Base-by-base conservation (phyloP, 1,140 invertebrate genomes). In the Heterodera schachtii region DNA sequence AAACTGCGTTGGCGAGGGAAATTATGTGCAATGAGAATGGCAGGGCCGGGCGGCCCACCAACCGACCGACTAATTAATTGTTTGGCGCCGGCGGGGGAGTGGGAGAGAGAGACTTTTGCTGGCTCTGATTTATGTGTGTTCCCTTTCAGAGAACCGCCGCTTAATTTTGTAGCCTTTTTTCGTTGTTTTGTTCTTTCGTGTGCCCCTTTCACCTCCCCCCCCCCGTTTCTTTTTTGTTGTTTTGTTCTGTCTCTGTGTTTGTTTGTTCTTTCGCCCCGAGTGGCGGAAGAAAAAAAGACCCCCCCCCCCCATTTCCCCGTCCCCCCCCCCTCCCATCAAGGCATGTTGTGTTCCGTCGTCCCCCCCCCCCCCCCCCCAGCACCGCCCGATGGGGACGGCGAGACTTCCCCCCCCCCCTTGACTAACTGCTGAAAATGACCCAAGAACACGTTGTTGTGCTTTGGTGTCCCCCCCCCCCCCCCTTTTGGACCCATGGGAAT, bases 241-340 rank as follows among this genome's bases (percentile, higher is more conserved):
- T 31, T 31, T 31, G 31, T 31, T 31, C 5, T 46, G 69, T 46
- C n/a, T 9, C 69, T 16, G n/a, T 60, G 57, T 71, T 71, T 71
- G 69, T 71, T 71, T 71, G 69, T 71, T 71, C 21, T 71, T 71
- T 71, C 69, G 69, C 8, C 69, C 67, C 69, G 69, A 46, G 69
- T 60, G 57, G 69, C 9, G 69, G 44, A 19, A 46, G 19, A 31
- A 71, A 46, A 46, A 46, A 41, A 11, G 21, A 9, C 19, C 69
- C 69, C 31, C 69, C 69, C 31, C 31, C 9, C 31, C 69, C 69
- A n/a, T 3, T 3, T 11, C 21, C 69, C n/a, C n/a, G n/a, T n/a
- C n/a, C 57, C 57, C 16, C 1, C 69, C 21, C n/a, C 21, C 69
- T 3, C 67, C 21, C 31, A 60, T 60, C 57, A 60, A 19, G 57